Percentiles rank a stretch among this genome's conserved stretches.
These are phyloP conservation scores for Meta bourneti DNA, from an alignment of 2,888 invertebrate genomes.

Conservation along the genomic window DNA sequence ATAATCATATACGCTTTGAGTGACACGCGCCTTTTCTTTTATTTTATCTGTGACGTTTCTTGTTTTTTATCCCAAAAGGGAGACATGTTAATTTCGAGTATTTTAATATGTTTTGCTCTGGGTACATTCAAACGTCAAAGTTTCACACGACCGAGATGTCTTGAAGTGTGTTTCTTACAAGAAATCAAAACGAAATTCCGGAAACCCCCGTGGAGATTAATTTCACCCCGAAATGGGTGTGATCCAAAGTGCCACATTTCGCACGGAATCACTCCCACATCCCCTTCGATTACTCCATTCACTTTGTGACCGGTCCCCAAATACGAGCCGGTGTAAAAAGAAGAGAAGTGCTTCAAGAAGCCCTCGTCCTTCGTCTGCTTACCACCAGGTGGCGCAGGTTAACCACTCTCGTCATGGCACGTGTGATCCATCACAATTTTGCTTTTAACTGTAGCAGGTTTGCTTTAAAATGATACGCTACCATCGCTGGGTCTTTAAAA, in stretches of 20 bases:
- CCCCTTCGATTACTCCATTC: not conserved
- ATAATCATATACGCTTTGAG: not conserved
- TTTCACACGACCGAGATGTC: not conserved
- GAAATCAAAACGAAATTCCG: constrained; percentile 22
- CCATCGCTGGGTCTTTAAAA: constrained; percentile 59
- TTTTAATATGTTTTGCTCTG: constrained; percentile 22
- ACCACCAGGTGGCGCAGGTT: constrained; percentile 74
- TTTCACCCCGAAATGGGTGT: not conserved
- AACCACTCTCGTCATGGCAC: constrained; percentile 62
- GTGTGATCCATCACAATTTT: constrained; percentile 76
- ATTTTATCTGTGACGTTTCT: not conserved
- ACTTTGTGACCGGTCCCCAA: constrained; percentile 28
- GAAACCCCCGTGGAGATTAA: constrained; percentile 23
- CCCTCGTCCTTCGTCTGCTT: constrained; percentile 44
- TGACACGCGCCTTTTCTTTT: not conserved
- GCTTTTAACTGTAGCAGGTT: constrained; percentile 76
- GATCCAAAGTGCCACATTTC: not conserved
- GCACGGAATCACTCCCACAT: not conserved
- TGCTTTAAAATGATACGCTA: constrained; percentile 74
- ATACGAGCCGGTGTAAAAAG: not conserved
- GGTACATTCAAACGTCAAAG: constrained; percentile 25
- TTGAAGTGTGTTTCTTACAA: constrained; percentile 5
- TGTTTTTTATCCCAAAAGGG: not conserved
- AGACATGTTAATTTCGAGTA: constrained; percentile 7
- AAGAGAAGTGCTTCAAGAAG: constrained; percentile 7